Evolutionary conservation across 2,113 vertebrate genomes (phyloP).

Genomic region (Alexandromys fortis): DNA sequence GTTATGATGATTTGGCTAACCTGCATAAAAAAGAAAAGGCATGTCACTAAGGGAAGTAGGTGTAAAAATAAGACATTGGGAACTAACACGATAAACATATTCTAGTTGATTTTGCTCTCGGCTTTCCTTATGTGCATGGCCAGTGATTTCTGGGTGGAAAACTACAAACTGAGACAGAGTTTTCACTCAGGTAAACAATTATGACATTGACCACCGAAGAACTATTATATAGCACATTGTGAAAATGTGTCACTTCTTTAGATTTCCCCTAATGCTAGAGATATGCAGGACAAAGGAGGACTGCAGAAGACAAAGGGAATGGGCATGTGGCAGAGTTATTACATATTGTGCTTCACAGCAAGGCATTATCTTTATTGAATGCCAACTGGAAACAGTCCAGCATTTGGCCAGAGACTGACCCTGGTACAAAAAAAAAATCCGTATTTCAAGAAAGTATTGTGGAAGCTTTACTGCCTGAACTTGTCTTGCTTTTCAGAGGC

Average conservation of each 20-base stretch:
- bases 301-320: slow-evolving; percentile 54
- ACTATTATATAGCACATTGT: not conserved
- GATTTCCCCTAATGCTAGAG: not conserved
- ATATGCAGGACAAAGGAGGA: slow-evolving; percentile 49
- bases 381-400: not conserved
- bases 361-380: slow-evolving; percentile 39
- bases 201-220: not conserved
- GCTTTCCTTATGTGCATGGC: not conserved
- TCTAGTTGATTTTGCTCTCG: slow-evolving; percentile 6
- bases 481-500: slow-evolving; percentile 36
- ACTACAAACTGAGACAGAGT: slow-evolving; percentile 14
- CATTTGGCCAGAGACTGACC: slow-evolving; percentile 28
- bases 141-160: slow-evolving; percentile 6
- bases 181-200: not conserved
- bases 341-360: slow-evolving; percentile 50
- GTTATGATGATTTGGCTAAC: slow-evolving; percentile 30
- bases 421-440: not conserved
- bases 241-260: slow-evolving; percentile 33
- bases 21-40: not conserved
- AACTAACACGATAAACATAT: not conserved
- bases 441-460: slow-evolving; percentile 51
- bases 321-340: slow-evolving; percentile 27
- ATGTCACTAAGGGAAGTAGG: not conserved
- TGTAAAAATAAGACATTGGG: not conserved
- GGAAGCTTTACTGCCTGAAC: slow-evolving; percentile 32